Evolutionary conservation across 2,888 invertebrate species (phyloP), one percentile per base, ranked within the genome.

Genomic region (Drosophila atroscutellata): DNA sequence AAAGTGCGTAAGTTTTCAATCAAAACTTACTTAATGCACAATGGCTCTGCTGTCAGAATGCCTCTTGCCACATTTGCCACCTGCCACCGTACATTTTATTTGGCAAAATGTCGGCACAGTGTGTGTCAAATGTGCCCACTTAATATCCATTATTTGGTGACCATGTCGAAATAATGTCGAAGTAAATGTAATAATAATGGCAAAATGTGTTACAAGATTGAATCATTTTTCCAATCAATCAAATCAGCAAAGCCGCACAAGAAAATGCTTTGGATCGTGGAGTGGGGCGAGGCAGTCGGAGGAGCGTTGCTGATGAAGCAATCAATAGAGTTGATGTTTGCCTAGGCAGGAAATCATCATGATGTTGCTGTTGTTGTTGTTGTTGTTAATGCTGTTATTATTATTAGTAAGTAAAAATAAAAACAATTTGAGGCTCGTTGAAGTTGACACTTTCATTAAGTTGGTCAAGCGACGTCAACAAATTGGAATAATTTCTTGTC

Each of bases 201-300:
- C 62, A 67, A 82, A 81, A 77, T 83, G 66, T 70, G 83, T 60
- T 63, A 69, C 72, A 77, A 89, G 87, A 88, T 89, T 90, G 76
- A 88, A 88, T 90, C 81, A 90, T 82, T 90, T 91, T 91, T 88
- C 86, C 91, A 91, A 91, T 91, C 92, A 90, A 91, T 91, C 91
- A 91, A 80, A 75, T 71, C 75, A 74, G 47, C 51, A 76, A 80
- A 80, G 84, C 77, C 50, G 68, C 61, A 56, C 55, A 55, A 68
- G 68, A 49, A 75, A 63, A 65, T 55, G 56, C 47, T 54, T 45
- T 52, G 47, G 32, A 3, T 52, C 28, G 42, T 47, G 49, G n/a
- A 1, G 24, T 32, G 15, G n/a, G 49, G 42, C 9, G 11, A 24
- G 32, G 59, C 18, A 26, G 5, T 9, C 8, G 28, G 50, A n/a